Base-by-base conservation (phyloP, 2,113 vertebrate species). In the Apaloderma vittatum region DNA sequence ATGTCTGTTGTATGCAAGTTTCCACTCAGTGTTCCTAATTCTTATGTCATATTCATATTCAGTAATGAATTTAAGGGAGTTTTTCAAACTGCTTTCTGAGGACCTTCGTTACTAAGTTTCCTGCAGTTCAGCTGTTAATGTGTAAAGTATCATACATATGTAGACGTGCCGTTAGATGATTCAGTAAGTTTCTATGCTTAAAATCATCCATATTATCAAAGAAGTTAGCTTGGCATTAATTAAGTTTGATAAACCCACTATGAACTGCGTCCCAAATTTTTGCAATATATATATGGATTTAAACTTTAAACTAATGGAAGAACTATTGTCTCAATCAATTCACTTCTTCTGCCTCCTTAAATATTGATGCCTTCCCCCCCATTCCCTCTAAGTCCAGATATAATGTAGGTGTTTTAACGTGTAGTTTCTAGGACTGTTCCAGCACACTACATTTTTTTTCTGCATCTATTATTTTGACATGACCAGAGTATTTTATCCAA, bases 351-450 rank as follows among this genome's bases (percentile, higher is more conserved):
- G 24, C 37, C 51, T 83, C 32, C 46, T 92, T 73, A 79, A 62
- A 66, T 92, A 70, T 32, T 0, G 0, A 8, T 40, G 57, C 15
- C 12, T 55, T 3, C 6, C 24, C 7, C 2, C 11, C 9, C 18
- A 7, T 43, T 54, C 19, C 26, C 1, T 2, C 27, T 20, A 90
- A 68, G 7, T 65, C 14, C 40, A 5, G 2, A 26, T 86, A 48
- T 58, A 86, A 79, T 73, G 40, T 9, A 17, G 14, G 40, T 51
- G 27, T 49, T 85, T 75, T 70, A 73, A 58, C 57, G 40, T 20
- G 9, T 76, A 76, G 86, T 66, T 94, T 90, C 51, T 86, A 22
- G 1, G 1, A 76, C 75, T 79, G 19, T 26, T 94, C 23, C 55
- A 80, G 29, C n/a, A 88, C 46, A 16, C 34, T 59, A 3, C 55